Evolutionary conservation across 35 echinoderm and acorn worm species (phyloP).

Genomic region (Eucidaris tribuloides): DNA sequence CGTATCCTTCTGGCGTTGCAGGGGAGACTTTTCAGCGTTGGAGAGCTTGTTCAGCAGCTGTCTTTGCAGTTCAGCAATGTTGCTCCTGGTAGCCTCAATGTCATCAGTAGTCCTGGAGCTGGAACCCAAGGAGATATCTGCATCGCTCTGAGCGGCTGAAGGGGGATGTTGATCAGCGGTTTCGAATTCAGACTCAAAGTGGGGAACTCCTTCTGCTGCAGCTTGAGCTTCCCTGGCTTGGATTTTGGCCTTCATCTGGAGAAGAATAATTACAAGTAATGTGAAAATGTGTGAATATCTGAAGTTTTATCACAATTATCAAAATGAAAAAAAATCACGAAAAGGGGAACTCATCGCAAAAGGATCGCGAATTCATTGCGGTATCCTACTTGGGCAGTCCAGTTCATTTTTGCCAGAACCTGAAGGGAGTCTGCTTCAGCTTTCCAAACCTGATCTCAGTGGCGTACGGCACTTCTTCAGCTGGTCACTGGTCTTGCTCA

Average conservation of each 20-base stretch:
- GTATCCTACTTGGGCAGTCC: slow-evolving; percentile 18
- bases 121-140: slow-evolving; percentile 12
- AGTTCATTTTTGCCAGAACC: slow-evolving; percentile 44
- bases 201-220: slow-evolving; percentile 25
- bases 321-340: too few relatives aligned
- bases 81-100: slow-evolving; percentile 26
- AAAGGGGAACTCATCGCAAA: too few relatives aligned
- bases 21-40: slow-evolving; percentile 34
- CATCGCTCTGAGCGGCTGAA: not conserved
- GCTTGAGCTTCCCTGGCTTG: slow-evolving; percentile 28
- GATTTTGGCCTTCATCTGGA: slow-evolving; percentile 26
- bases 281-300: too few relatives aligned
- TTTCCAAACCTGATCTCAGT: slow-evolving; percentile 32
- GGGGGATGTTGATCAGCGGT: slow-evolving; percentile 11
- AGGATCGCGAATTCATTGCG: not conserved
- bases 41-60: slow-evolving; percentile 35
- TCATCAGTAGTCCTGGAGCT: slow-evolving; percentile 40
- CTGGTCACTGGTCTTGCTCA: slow-evolving; percentile 46
- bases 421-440: slow-evolving; percentile 13
- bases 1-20: slow-evolving; percentile 46
- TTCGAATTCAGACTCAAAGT: slow-evolving; percentile 16
- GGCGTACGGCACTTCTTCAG: slow-evolving; percentile 27
- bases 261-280: too few relatives aligned
- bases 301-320: too few relatives aligned
- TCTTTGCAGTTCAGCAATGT: slow-evolving; percentile 31